A percentile compares a stretch with the other conserved stretches of the same genome.
Evolutionary conservation across 2,888 invertebrate species (phyloP).

Genomic region (Sturmia bella): DNA sequence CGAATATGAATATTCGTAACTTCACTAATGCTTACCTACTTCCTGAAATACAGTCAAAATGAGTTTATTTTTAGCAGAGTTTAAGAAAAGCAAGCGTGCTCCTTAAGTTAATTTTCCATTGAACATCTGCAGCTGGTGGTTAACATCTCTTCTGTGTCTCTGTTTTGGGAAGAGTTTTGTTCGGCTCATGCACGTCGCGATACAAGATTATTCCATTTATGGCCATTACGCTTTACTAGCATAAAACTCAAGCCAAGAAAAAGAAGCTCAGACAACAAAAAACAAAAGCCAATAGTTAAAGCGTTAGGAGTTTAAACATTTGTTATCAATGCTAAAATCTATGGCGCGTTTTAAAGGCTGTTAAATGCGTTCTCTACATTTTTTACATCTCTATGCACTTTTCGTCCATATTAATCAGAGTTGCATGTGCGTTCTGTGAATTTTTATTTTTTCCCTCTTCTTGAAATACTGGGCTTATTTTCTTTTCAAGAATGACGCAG

Average conservation of each 20-base stretch:
- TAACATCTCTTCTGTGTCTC: slow-evolving; percentile 38
- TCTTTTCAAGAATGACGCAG: slow-evolving; percentile 43
- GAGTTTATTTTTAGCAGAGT: background rate
- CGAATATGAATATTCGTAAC: too few relatives aligned
- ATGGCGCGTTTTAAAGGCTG: slow-evolving; percentile 68
- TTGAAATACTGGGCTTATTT: slow-evolving; percentile 49
- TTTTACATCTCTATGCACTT: slow-evolving; percentile 46
- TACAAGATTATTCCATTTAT: slow-evolving; percentile 72
- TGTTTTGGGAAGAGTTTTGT: slow-evolving; percentile 42
- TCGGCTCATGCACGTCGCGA: slow-evolving; percentile 67
- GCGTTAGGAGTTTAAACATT: slow-evolving; percentile 66
- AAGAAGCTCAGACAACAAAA: slow-evolving; percentile 4
- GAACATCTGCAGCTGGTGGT: slow-evolving; percentile 56
- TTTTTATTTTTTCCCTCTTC: slow-evolving; percentile 25
- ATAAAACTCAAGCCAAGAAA: slow-evolving; percentile 59
- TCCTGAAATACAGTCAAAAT: too few relatives aligned
- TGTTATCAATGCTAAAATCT: slow-evolving; percentile 67
- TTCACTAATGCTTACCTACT: too few relatives aligned
- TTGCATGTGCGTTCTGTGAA: slow-evolving; percentile 63
- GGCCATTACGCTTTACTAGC: slow-evolving; percentile 71
- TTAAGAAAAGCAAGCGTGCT: background rate
- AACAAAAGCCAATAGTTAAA: slow-evolving; percentile 43
- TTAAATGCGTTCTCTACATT: slow-evolving; percentile 68
- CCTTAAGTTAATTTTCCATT: slow-evolving; percentile 24
- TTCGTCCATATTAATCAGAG: slow-evolving; percentile 50